These are phyloP conservation scores for Columbina picui DNA, from an alignment of 2,113 vertebrate genomes.

Conservation along the genomic window DNA sequence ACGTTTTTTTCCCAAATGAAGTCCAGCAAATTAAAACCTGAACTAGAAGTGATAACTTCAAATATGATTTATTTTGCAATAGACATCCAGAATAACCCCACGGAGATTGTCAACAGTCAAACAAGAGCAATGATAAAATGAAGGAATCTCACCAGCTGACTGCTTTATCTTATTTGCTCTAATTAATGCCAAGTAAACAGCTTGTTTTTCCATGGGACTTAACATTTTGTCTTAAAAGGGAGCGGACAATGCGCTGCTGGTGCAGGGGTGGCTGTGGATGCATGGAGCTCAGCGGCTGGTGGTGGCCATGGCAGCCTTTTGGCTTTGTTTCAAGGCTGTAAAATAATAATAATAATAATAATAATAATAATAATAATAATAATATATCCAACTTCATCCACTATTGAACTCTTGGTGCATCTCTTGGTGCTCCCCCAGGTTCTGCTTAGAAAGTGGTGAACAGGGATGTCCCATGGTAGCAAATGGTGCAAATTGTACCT, in stretches of 20 bases:
- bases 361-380: too few species aligned
- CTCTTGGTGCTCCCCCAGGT: background rate
- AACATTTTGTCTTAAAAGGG: background rate
- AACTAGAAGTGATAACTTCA: constrained; percentile 52
- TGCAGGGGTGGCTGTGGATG: background rate
- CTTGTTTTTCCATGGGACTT: background rate
- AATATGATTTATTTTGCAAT: constrained; percentile 46
- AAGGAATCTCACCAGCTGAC: background rate
- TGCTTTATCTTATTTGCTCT: constrained; percentile 46
- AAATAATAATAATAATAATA: too few species aligned
- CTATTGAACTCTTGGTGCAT: too few species aligned
- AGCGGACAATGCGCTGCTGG: background rate
- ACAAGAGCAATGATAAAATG: constrained; percentile 17
- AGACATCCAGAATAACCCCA: constrained; percentile 32
- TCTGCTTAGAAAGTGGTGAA: background rate
- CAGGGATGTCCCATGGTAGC: background rate
- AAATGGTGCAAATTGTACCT: fast-evolving
- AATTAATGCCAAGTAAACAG: constrained; percentile 31
- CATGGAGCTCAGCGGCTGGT: fast-evolving
- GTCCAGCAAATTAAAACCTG: constrained; percentile 64
- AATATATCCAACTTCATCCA: background rate
- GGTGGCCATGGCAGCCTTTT: background rate
- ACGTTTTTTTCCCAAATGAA: constrained; percentile 23
- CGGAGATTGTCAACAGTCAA: constrained; percentile 55
- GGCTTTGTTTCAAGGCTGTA: background rate